Evolutionary conservation across 2,113 vertebrate genomes (phyloP).

Genomic region (Odontesthes bonariensis): DNA sequence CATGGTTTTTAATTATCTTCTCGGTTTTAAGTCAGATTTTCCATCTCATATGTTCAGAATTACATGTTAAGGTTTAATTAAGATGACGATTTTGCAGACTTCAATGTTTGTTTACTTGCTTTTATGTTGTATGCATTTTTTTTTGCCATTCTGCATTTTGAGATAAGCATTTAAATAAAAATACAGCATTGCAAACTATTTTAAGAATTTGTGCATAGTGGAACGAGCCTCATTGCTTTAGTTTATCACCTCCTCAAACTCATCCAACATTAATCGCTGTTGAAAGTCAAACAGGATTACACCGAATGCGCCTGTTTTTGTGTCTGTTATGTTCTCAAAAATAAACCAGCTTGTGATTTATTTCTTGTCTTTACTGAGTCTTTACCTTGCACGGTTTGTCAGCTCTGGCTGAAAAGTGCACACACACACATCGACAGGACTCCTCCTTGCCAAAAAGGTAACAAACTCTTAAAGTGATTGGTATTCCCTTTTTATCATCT

Average conservation of each 20-base stretch:
- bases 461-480: constrained; percentile 4
- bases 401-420: neutral
- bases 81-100: neutral
- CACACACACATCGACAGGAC: neutral
- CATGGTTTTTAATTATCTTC: neutral
- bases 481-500: constrained; percentile 29
- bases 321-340: constrained; percentile 33
- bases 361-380: neutral
- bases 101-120: neutral
- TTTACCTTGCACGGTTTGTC: neutral
- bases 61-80: constrained; percentile 7
- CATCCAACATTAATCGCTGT: neutral
- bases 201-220: neutral
- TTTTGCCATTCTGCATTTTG: neutral
- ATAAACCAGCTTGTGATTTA: constrained; percentile 2
- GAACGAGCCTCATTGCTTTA: neutral
- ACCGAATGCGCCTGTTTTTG: neutral
- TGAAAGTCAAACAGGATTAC: neutral
- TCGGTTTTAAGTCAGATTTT: neutral
- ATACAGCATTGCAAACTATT: neutral
- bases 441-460: neutral
- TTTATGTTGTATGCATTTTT: neutral
- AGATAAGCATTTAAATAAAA: neutral
- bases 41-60: neutral
- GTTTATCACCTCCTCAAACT: neutral